Base-by-base conservation (phyloP, 2,888 invertebrate genomes). In the Spatulosminthurus flaviceps region DNA sequence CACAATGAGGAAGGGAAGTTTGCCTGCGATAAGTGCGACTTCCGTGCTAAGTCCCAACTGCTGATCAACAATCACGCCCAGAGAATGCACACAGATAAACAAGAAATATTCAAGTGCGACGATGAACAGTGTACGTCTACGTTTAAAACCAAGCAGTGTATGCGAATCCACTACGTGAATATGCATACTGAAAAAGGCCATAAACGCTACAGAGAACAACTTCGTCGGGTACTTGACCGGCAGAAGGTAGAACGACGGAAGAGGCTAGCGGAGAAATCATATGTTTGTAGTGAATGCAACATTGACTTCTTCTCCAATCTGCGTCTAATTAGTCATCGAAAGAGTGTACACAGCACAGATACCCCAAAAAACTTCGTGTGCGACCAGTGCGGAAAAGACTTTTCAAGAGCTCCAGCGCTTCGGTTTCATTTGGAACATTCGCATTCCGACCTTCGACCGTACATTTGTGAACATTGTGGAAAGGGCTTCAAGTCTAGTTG, bases 401-500 rank as follows among this genome's bases (percentile, higher is more conserved):
- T 78, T 29, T 9, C n/a, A 16, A n/a, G 22, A 16, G n/a, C 0
- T 1, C 13, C 1, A 0, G 29, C 51, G 19, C 71, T 78, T 16
- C n/a, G 21, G 1, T 29, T 16, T 61, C 78, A 78, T 34, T 60
- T 72, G 22, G 16, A 29, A 41, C 34, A 22, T n/a, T 13, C 51
- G 7, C 78, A 78, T 34, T 61, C 42, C 1, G 64, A 71, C 19
- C 29, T 28, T 19, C 24, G 78, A 26, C 64, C 72, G 7, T 72
- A 41, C n/a, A 34, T 71, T 1, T 78, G 78, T 42, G 78, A 78
- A 26, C 71, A 72, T 11, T 78, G 78, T 34, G 78, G 72, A 0
- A 41, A 51, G 60, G 22, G 22, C 24, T 78, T 34, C 34, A 72
- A 72, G 29, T 43, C 51, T 0, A 19, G 21, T 7, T 51, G 21